Evolutionary conservation across 2,797 vertebrate species (phyloP), one percentile per base, ranked within the genome.

Genomic region (Nasua narica): DNA sequence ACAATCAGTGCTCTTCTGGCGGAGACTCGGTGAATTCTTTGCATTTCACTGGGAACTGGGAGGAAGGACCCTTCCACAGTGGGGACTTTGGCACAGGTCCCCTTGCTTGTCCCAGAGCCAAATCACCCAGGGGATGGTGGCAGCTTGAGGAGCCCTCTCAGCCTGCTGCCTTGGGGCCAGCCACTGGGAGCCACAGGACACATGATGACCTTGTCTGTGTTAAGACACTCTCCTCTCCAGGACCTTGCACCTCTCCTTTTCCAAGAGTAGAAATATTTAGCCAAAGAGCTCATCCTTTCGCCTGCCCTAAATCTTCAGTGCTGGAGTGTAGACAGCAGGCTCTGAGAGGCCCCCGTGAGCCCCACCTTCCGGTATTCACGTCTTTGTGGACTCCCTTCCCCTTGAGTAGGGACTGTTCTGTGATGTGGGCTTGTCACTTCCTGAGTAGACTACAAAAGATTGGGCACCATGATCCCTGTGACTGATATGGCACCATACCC

Each of bases 61-160:
- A 12, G 35, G 82, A 43, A 82, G 5, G 29, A 14, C 1, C 10
- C 3, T 16, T 12, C 0, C 2, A 1, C 25, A 13, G 37, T 29
- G 50, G 58, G 11, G 50, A 58, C 60, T 13, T 21, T 7, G 52
- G 35, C 40, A 4, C 1, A 14, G 86, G 46, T 50, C 43, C 5
- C 81, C 27, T 5, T 12, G 12, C 78, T 37, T 14, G 13, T 35
- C 35, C 54, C 9, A 13, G n/a, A 48, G 25, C n/a, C 7, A 7
- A 27, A 8, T 46, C 35, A 3, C 56, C 23, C 65, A 16, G 5
- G 23, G 1, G 25, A 8, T 40, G 18, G n/a, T n/a, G n/a, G n/a
- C n/a, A n/a, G 9, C 11, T n/a, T 13, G 25, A 46, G 46, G n/a
- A 37, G 37, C 52, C 12, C 11, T 50, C 14, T 25, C 5, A 7